A percentile compares a stretch with the other conserved stretches of the same genome.
These are phyloP conservation scores for Heliconius eleuchia DNA, from an alignment of 1,140 invertebrate species.

Conservation along the genomic window DNA sequence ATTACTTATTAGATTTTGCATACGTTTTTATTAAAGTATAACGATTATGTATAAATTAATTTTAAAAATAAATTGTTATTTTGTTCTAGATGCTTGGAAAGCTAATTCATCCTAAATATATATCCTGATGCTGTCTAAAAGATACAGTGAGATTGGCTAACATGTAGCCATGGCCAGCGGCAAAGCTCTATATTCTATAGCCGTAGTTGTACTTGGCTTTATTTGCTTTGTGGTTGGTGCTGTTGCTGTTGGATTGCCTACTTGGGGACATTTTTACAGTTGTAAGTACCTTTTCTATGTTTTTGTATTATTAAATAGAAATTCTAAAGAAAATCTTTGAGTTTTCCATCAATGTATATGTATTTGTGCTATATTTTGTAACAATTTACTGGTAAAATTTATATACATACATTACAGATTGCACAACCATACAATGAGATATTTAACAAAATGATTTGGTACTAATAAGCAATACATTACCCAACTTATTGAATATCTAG, in stretches of 20 bases:
- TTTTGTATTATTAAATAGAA: background rate
- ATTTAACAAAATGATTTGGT: background rate
- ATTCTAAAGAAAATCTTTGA: too few species aligned
- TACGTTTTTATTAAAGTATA: background rate
- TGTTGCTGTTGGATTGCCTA: conserved; percentile 87
- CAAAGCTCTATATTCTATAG: conserved; percentile 86
- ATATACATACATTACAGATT: background rate
- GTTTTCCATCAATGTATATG: too few species aligned
- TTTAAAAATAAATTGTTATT: background rate
- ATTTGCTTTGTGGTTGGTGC: conserved; percentile 89
- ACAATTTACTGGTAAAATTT: background rate
- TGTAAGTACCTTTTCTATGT: conserved; percentile 63
- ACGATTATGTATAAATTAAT: background rate
- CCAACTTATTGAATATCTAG: background rate
- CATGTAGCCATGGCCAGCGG: conserved; percentile 80
- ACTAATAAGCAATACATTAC: background rate
- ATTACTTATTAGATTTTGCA: conserved; percentile 6
- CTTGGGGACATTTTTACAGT: conserved; percentile 91
- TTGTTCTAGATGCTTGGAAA: conserved; percentile 47
- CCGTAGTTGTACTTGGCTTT: conserved; percentile 88
- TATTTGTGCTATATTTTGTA: background rate
- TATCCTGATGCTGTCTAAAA: conserved; percentile 62
- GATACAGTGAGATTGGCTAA: conserved; percentile 58
- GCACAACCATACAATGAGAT: background rate
- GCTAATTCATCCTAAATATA: conserved; percentile 30